Percentiles rank a stretch among this genome's conserved stretches.
These are phyloP conservation scores for Listronotus oregonensis DNA, from an alignment of 1,140 invertebrate species.

Conservation along the genomic window DNA sequence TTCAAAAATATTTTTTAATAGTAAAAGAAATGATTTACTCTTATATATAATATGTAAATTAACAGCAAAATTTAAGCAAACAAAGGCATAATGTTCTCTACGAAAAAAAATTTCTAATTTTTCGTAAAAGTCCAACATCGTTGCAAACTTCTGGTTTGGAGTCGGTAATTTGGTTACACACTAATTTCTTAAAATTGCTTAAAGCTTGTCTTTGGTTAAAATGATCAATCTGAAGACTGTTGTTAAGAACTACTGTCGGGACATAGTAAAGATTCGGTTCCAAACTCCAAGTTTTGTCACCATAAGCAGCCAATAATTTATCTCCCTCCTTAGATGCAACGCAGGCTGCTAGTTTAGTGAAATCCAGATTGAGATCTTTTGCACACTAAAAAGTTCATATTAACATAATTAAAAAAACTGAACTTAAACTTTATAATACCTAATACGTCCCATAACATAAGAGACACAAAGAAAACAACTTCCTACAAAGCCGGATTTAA, in stretches of 20 bases:
- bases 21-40: too few species aligned
- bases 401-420: conserved; percentile 16
- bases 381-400: conserved; percentile 41
- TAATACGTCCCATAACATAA: not conserved
- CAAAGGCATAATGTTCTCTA: not conserved
- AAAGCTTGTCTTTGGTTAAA: conserved; percentile 33
- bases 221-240: conserved; percentile 42
- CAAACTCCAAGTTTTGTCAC: conserved; percentile 62
- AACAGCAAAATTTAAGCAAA: not conserved
- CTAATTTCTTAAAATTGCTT: conserved; percentile 37
- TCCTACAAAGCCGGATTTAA: too few species aligned
- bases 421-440: not conserved
- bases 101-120: conserved; percentile 13
- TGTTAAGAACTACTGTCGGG: conserved; percentile 66
- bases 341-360: conserved; percentile 28
- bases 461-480: too few species aligned
- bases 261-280: conserved; percentile 63
- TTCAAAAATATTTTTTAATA: too few species aligned
- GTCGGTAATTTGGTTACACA: conserved; percentile 38
- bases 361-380: conserved; percentile 28
- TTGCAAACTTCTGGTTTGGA: conserved; percentile 31
- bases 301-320: conserved; percentile 61
- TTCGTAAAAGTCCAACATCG: conserved; percentile 6
- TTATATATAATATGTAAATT: too few species aligned
- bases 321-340: conserved; percentile 52